Base-by-base conservation (phyloP, 2,113 vertebrate genomes). In the Hymenochirus boettgeri region DNA sequence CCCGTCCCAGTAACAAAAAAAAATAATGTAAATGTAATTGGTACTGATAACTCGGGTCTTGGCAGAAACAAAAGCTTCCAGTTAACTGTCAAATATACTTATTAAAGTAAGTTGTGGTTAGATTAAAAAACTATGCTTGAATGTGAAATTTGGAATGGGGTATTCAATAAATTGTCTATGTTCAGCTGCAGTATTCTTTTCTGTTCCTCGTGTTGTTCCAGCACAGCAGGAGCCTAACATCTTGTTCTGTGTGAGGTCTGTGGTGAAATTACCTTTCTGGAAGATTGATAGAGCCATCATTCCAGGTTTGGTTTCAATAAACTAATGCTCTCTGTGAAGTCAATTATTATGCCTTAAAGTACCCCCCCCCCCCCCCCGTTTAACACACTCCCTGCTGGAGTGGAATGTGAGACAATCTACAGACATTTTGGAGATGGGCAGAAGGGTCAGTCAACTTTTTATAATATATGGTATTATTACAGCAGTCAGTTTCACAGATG, bases 231-330 rank as follows among this genome's bases (percentile, higher is more conserved):
- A 91, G 84, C 82, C 85, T 86, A 87, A 88, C 85, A 83, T 84
- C 92, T 89, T 84, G 81, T 93, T 89, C 89, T 84, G 93, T 97
- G 93, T 96, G 93, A 94, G 93, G 94, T 97, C 96, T 86, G 75
- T 82, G 88, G 85, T 90, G 82, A 90, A 94, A 93, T 91, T 91
- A 93, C 84, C 84, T 88, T 85, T 91, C 65, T 91, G 89, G 82
- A 85, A 92, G 88, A 90, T 86, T 94, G 90, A 92, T 88, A 91
- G 87, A 86, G 89, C 89, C 91, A 92, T 91, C 74, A 75, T 87
- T 93, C 86, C 87, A 76, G 78, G 83, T 88, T 88, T 86, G 88
- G 84, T 85, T 91, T 93, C 89, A 92, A 90, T 90, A 92, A 94
- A 91, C 89, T 65, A 80, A 89, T 87, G 90, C 89, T 87, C 89